Evolutionary conservation across 2,113 vertebrate species (phyloP).

Genomic region (Chloropsis hardwickii): DNA sequence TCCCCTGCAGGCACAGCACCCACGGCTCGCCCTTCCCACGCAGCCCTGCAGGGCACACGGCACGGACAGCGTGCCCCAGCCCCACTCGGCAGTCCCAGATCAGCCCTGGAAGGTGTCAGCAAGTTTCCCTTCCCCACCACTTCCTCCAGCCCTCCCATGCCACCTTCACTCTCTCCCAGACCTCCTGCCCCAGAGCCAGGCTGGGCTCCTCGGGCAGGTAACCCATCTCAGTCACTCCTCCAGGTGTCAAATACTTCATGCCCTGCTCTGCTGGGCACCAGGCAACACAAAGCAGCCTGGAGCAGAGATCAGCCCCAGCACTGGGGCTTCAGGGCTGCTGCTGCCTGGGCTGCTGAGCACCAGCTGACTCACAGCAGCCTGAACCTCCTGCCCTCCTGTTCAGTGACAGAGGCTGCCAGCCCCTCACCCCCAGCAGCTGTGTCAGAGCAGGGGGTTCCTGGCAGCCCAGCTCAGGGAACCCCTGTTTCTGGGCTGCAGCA

Average conservation of each 20-base stretch:
- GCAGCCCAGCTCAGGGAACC: not conserved
- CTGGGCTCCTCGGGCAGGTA: not conserved
- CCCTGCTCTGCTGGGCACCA: not conserved
- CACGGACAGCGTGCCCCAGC: rapidly evolving
- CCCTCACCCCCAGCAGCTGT: not conserved
- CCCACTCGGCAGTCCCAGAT: not conserved
- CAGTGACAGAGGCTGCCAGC: not conserved
- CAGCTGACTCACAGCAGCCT: not conserved
- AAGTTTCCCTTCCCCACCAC: not conserved
- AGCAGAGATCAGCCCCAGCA: rapidly evolving
- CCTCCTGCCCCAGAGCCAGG: not conserved
- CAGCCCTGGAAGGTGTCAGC: not conserved
- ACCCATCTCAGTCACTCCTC: not conserved
- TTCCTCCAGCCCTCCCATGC: not conserved
- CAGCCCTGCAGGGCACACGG: not conserved
- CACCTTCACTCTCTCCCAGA: not conserved
- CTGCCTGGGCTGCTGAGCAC: not conserved
- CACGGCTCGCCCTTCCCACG: not conserved
- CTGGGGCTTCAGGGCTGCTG: not conserved
- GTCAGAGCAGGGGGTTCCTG: not conserved
- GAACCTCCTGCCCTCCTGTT: not conserved
- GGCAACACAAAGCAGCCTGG: not conserved
- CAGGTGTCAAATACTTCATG: not conserved
- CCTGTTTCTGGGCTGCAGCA: not conserved
- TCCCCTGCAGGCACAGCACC: not conserved